A percentile compares a stretch with the other conserved stretches of the same genome.
phyloP scores from a whole-genome alignment of 1,140 invertebrate species.

The Zaprionus inermis region DNA sequence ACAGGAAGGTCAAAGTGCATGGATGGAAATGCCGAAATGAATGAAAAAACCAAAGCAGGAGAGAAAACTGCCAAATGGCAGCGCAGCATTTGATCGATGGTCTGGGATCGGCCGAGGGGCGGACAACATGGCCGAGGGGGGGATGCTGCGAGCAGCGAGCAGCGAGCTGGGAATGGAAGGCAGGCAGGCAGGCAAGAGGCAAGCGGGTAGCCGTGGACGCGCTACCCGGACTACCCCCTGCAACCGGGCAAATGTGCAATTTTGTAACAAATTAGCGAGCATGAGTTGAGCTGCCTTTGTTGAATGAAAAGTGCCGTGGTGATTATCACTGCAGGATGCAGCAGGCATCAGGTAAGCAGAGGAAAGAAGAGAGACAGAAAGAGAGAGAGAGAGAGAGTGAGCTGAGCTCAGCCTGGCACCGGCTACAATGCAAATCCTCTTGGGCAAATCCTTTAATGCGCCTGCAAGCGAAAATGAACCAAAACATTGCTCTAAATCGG shows the following conservation, averaged over 20 bases:
- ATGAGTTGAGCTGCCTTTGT: conserved; percentile 20
- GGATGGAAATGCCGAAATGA: conserved; percentile 34
- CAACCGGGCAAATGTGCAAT: conserved; percentile 68
- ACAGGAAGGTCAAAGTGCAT: conserved; percentile 66
- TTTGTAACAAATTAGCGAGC: conserved; percentile 77
- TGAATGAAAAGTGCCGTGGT: conserved; percentile 44
- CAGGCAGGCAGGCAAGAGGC: conserved; percentile 8
- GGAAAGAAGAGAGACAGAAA: neutral
- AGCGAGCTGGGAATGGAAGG: conserved; percentile 1
- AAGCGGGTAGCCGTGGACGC: neutral
- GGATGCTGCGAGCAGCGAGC: conserved; percentile 49
- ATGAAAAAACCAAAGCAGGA: conserved; percentile 29
- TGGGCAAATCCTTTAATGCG: conserved; percentile 70
- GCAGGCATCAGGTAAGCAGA: conserved; percentile 18
- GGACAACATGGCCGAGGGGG: conserved; percentile 11
- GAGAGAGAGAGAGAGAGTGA: conserved; percentile 1
- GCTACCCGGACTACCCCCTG: conserved; percentile 58
- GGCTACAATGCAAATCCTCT: conserved; percentile 13
- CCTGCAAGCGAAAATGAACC: conserved; percentile 38
- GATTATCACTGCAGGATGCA: conserved; percentile 41
- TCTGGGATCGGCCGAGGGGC: conserved; percentile 16
- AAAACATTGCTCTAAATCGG: conserved; percentile 65
- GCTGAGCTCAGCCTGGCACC: neutral
- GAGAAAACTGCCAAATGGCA: conserved; percentile 66
- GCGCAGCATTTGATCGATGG: conserved; percentile 67